A percentile compares a stretch with the other conserved stretches of the same genome.
These are phyloP conservation scores for Pterobdella sp. DNA, from an alignment of 2,888 invertebrate genomes.

Conservation along the genomic window DNA sequence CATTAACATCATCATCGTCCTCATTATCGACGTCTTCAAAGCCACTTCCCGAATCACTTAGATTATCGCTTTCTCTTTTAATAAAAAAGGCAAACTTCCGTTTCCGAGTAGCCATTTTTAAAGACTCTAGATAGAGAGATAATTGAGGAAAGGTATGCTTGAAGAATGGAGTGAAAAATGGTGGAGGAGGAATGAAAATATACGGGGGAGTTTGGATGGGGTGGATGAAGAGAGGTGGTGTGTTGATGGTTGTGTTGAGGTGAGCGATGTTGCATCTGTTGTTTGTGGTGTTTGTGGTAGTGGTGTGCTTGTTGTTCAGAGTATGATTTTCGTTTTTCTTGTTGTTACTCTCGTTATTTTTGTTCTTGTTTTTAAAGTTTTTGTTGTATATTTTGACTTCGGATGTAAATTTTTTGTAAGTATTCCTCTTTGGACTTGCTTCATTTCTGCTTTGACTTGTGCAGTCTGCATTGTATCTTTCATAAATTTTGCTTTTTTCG, in stretches of 20 bases:
- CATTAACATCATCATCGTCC: too few relatives aligned
- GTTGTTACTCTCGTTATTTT: not conserved
- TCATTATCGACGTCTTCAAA: too few relatives aligned
- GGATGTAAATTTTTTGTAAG: too few relatives aligned
- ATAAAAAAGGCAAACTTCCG: not conserved
- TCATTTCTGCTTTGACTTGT: too few relatives aligned
- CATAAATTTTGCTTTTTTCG: too few relatives aligned
- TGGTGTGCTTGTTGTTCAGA: too few relatives aligned
- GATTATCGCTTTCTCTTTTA: too few relatives aligned
- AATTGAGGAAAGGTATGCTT: slow-evolving; percentile 3
- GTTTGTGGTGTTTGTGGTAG: not conserved
- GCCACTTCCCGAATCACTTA: too few relatives aligned
- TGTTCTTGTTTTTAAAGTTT: not conserved
- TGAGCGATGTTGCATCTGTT: not conserved
- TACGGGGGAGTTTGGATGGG: not conserved
- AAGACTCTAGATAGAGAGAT: not conserved
- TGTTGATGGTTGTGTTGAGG: not conserved
- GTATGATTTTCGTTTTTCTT: not conserved
- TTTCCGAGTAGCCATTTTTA: not conserved
- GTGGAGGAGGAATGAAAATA: not conserved
- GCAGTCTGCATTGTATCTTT: too few relatives aligned
- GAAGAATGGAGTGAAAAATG: not conserved
- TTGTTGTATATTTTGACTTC: too few relatives aligned
- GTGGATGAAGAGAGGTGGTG: not conserved
- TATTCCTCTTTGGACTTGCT: too few relatives aligned